Percentiles rank a stretch among this genome's conserved stretches.
Evolutionary conservation across 2,888 invertebrate species (phyloP).

Genomic region (Timandra comae): DNA sequence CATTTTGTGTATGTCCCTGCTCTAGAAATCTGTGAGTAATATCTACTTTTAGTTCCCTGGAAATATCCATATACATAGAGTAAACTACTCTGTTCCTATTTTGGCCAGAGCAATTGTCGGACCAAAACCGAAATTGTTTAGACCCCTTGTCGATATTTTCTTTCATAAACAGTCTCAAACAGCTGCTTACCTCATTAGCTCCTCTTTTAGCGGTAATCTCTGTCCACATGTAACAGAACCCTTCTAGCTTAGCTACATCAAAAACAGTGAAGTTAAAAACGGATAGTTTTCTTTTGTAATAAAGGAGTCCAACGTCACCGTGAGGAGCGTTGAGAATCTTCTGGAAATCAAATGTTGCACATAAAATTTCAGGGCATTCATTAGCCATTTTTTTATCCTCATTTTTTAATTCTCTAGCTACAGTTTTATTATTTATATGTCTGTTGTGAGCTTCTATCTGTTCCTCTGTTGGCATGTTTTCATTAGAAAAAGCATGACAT

Average conservation of each 20-base stretch:
- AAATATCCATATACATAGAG: constrained; percentile 4
- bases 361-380: constrained; percentile 9
- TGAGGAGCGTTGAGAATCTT: constrained; percentile 13
- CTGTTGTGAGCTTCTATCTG: not conserved
- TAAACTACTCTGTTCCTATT: constrained; percentile 15
- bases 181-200: constrained; percentile 12
- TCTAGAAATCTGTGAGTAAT: constrained; percentile 6
- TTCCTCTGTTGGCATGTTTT: not conserved
- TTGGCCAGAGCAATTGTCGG: constrained; percentile 14
- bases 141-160: not conserved
- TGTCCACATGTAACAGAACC: constrained; percentile 12
- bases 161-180: constrained; percentile 9
- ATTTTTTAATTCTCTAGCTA: not conserved
- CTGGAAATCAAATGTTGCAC: constrained; percentile 8
- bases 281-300: constrained; percentile 14
- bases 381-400: not conserved
- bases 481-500: not conserved
- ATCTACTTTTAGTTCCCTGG: not conserved
- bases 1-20: constrained; percentile 3
- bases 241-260: constrained; percentile 6
- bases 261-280: constrained; percentile 11
- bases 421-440: not conserved
- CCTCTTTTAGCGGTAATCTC: constrained; percentile 8
- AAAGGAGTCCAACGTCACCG: constrained; percentile 12
- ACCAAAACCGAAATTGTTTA: constrained; percentile 5